phyloP scores from a whole-genome alignment of 2,888 invertebrate genomes.

The Eubasilissa splendida region DNA sequence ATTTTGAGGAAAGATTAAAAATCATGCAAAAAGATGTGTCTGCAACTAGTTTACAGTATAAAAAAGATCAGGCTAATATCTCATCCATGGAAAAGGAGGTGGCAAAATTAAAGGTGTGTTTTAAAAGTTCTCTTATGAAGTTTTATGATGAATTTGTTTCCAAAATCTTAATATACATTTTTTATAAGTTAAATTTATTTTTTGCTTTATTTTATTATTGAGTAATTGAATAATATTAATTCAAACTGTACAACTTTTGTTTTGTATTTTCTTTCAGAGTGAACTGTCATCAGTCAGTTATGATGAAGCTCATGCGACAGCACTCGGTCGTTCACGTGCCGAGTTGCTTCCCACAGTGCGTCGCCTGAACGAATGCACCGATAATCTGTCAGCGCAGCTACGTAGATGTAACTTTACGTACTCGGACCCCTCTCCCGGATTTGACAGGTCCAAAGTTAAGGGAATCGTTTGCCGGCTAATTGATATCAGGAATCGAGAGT shows the following conservation, averaged over 20 bases:
- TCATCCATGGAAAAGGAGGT: conserved; percentile 73
- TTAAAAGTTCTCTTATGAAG: too few species aligned
- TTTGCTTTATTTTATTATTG: too few species aligned
- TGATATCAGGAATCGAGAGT: conserved; percentile 78
- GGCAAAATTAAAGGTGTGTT: conserved; percentile 70
- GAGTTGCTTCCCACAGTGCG: conserved; percentile 73
- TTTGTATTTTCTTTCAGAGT: conserved; percentile 63
- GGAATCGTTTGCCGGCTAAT: conserved; percentile 89
- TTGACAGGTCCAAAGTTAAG: conserved; percentile 77
- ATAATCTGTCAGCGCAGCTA: conserved; percentile 73
- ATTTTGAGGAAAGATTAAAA: conserved; percentile 76
- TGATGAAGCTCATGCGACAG: conserved; percentile 74
- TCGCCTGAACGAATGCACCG: conserved; percentile 71
- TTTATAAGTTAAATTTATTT: too few species aligned
- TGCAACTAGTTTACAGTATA: conserved; percentile 78
- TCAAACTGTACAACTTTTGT: too few species aligned
- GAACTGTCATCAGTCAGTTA: conserved; percentile 73
- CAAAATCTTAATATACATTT: too few species aligned
- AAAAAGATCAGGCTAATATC: conserved; percentile 76
- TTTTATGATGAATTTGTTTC: too few species aligned
- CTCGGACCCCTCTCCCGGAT: conserved; percentile 83
- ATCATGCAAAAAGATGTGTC: conserved; percentile 79
- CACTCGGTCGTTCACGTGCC: conserved; percentile 70
- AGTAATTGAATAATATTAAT: too few species aligned
- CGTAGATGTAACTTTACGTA: conserved; percentile 81